A percentile compares a stretch with the other conserved stretches of the same genome.
These are phyloP conservation scores for Fundulus diaphanus DNA, from an alignment of 2,797 vertebrate species.

Conservation along the genomic window DNA sequence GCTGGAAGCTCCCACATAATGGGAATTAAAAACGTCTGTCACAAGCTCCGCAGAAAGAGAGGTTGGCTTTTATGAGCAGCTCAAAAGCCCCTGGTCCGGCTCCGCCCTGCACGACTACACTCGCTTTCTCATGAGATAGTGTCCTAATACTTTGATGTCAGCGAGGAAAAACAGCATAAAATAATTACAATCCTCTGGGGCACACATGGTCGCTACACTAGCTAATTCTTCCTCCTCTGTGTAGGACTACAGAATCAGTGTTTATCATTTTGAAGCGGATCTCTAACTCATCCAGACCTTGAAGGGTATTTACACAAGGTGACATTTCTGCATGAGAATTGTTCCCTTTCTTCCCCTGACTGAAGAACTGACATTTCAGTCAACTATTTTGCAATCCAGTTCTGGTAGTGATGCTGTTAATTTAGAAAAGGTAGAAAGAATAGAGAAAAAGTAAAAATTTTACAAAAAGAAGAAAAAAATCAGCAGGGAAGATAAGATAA, in stretches of 20 bases:
- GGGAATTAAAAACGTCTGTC: slow-evolving; percentile 78
- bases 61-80: slow-evolving; percentile 52
- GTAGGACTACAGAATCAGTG: slow-evolving; percentile 64
- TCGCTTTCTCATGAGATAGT: slow-evolving; percentile 75
- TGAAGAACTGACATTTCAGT: slow-evolving; percentile 37
- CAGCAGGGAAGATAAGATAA: background rate
- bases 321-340: slow-evolving; percentile 70
- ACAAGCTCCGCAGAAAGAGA: slow-evolving; percentile 54
- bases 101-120: slow-evolving; percentile 47
- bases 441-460: slow-evolving; percentile 12
- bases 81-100: slow-evolving; percentile 47
- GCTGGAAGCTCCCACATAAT: slow-evolving; percentile 74
- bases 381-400: slow-evolving; percentile 33
- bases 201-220: slow-evolving; percentile 76
- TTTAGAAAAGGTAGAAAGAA: slow-evolving; percentile 10
- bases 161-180: slow-evolving; percentile 72
- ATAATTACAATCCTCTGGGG: slow-evolving; percentile 79
- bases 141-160: slow-evolving; percentile 75
- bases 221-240: slow-evolving; percentile 74
- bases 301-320: slow-evolving; percentile 74
- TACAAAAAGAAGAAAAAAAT: too few species aligned
- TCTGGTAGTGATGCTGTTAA: slow-evolving; percentile 16
- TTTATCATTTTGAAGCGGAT: slow-evolving; percentile 75
- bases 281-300: slow-evolving; percentile 65
- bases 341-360: slow-evolving; percentile 33